Conservation (phyloP, 2,888 invertebrate genomes). For the Odontothrips loti region DNA sequence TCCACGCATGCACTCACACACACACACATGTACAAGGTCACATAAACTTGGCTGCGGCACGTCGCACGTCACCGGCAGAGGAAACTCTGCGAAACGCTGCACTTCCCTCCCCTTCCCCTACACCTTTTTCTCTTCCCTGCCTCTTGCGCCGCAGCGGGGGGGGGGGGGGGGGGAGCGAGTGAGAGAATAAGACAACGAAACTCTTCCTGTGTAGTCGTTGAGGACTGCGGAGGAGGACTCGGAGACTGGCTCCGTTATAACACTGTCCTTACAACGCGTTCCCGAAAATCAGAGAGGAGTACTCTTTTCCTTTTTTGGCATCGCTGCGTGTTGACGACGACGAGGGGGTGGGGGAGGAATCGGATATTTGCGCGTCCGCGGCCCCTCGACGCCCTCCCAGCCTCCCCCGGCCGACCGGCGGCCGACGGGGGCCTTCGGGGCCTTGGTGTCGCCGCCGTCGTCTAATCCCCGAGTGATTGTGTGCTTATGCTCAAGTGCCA, state of each 20-base stretch:
- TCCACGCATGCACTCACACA: neutral
- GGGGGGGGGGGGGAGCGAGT: too few relatives aligned
- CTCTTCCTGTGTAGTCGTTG: too few relatives aligned
- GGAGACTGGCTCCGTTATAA: too few relatives aligned
- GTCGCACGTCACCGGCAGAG: constrained; percentile 3
- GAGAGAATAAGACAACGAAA: too few relatives aligned
- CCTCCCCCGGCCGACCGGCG: neutral
- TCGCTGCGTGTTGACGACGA: too few relatives aligned
- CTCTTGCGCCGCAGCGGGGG: neutral
- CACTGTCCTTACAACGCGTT: too few relatives aligned
- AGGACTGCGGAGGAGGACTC: too few relatives aligned
- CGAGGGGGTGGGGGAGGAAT: neutral
- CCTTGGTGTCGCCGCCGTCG: neutral
- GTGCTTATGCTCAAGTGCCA: neutral
- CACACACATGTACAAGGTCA: constrained; percentile 3
- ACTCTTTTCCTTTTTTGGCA: too few relatives aligned
- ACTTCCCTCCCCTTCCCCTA: too few relatives aligned
- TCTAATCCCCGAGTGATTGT: constrained; percentile 20
- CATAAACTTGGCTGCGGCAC: neutral
- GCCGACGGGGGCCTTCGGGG: neutral
- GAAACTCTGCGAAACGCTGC: neutral
- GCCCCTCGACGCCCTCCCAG: neutral
- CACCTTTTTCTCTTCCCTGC: neutral
- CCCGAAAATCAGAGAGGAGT: too few relatives aligned
- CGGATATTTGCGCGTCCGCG: neutral